phyloP scores from a whole-genome alignment of 2,113 vertebrate species.

The Mustela nigripes region DNA sequence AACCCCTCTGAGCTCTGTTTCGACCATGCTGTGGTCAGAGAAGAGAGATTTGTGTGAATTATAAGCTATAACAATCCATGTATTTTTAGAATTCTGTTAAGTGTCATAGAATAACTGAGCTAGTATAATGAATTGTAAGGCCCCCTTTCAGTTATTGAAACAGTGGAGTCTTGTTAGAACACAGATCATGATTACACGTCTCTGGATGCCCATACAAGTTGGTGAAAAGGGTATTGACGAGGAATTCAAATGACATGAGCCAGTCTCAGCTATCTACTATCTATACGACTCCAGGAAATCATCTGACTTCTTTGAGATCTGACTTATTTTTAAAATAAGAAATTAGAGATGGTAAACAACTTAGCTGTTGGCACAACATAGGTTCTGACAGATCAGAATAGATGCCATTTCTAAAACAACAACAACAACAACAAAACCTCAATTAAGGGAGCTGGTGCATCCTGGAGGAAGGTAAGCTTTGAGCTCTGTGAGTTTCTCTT shows the following conservation, averaged over 20 bases:
- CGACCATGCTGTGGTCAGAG: background rate
- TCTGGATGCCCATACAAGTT: background rate
- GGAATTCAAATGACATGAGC: conserved; percentile 26
- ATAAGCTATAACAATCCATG: background rate
- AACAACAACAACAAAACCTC: background rate
- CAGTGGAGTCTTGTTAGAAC: conserved; percentile 39
- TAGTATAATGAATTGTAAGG: background rate
- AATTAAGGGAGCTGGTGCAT: background rate
- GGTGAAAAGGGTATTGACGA: background rate
- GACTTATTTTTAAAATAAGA: conserved; percentile 29
- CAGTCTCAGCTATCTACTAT: background rate
- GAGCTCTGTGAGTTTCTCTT: background rate
- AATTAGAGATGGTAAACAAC: background rate
- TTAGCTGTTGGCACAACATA: background rate
- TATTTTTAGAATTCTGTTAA: conserved; percentile 33
- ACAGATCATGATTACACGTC: background rate
- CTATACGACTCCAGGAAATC: background rate
- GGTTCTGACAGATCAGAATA: background rate
- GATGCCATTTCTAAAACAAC: background rate
- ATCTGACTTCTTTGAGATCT: conserved; percentile 6
- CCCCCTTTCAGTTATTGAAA: background rate
- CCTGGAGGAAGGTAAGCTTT: background rate
- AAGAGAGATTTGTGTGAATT: conserved; percentile 43
- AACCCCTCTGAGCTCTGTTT: conserved; percentile 12
- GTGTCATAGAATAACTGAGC: background rate